Conservation (phyloP, 2,113 vertebrate genomes). For the Corythornis vintsioides region DNA sequence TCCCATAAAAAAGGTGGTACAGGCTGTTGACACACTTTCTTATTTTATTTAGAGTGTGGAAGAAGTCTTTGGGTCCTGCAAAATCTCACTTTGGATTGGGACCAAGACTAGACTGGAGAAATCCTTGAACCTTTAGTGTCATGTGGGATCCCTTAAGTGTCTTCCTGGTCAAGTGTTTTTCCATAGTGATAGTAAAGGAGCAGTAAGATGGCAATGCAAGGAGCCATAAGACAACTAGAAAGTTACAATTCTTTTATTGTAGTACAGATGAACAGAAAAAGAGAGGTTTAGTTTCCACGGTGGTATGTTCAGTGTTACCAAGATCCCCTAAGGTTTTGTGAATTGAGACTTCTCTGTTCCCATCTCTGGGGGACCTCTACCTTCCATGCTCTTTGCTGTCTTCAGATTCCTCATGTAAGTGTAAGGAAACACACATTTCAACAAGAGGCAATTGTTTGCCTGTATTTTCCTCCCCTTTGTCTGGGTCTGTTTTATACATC, state of each 20-base stretch:
- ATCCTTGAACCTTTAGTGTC: background rate
- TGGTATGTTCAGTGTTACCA: background rate
- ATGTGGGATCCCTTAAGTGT: background rate
- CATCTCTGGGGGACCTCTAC: background rate
- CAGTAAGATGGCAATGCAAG: background rate
- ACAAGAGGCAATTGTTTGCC: background rate
- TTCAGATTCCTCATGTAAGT: background rate
- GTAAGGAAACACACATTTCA: background rate
- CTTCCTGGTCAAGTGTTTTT: background rate
- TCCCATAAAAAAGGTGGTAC: background rate
- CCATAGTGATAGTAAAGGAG: background rate
- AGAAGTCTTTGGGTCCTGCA: background rate
- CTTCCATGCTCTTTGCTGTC: background rate
- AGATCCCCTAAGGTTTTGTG: background rate
- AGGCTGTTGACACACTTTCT: background rate
- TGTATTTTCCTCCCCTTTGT: accelerated
- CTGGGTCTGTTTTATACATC: background rate
- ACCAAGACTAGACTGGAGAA: background rate
- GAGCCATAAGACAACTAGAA: background rate
- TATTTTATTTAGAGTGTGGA: background rate
- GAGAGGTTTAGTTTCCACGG: background rate
- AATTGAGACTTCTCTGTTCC: background rate
- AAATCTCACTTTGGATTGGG: background rate
- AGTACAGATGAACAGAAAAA: background rate
- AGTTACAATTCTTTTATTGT: background rate